These are phyloP conservation scores for Andricus quercusramuli DNA, from an alignment of 2,888 invertebrate genomes.

Conservation along the genomic window DNA sequence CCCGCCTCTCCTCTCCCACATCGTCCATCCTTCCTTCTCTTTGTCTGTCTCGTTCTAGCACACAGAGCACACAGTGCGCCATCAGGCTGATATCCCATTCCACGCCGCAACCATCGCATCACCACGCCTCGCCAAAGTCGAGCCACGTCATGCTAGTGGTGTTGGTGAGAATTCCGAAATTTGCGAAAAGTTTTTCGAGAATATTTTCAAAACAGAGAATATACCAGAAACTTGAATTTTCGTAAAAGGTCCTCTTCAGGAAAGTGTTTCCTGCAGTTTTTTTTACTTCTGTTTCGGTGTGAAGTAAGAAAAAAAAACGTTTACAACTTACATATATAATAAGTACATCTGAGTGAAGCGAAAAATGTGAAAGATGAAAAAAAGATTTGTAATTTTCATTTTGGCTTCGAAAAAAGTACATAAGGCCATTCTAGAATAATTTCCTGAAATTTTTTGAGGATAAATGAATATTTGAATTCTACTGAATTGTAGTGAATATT, in stretches of 20 bases:
- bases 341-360: no score
- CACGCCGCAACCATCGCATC: constrained; percentile 40
- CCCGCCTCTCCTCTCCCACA: constrained; percentile 61
- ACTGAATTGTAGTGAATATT: no score
- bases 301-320: no score
- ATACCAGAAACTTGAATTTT: not conserved
- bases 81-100: constrained; percentile 38
- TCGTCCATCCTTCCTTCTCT: constrained; percentile 44
- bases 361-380: no score
- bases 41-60: constrained; percentile 37
- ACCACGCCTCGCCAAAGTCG: constrained; percentile 42
- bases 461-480: no score
- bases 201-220: not conserved
- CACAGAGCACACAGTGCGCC: constrained; percentile 45
- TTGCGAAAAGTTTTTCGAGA: not conserved
- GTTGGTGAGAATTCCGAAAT: not conserved
- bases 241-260: not conserved
- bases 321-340: no score
- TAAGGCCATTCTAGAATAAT: no score
- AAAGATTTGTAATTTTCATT: no score
- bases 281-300: no score
- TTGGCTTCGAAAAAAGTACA: no score
- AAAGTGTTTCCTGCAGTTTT: no score
- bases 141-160: constrained; percentile 50
- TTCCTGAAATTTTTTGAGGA: no score